Evolutionary conservation across 2,113 vertebrate genomes (phyloP), one percentile per base, ranked within the genome.

Genomic region (Pollimyrus isidori): DNA sequence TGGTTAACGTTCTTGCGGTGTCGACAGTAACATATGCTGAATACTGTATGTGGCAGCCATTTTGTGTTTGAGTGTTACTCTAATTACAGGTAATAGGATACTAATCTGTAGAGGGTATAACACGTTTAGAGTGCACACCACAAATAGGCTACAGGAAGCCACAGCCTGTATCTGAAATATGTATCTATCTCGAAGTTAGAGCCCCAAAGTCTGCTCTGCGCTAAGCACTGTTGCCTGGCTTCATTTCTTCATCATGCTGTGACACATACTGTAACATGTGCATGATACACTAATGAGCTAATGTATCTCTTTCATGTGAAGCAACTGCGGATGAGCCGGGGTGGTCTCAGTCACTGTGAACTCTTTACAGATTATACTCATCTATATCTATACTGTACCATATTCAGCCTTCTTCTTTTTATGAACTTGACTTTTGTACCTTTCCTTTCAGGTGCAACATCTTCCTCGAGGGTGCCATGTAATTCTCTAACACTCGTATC

Each of bases 211-310:
- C 62, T 10, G 62, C 69, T 76, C 30, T 39, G 30, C 26, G n/a
- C 58, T 10, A 65, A 65, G n/a, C 30, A 13, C 73, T 58, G 30
- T 11, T 52, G 21, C 53, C 35, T 39, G 49, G 4, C 30, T n/a
- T 53, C 48, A 42, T 50, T 56, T 46, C 89, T 86, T 69, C 19
- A 73, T 50, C 58, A 58, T 39, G 58, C 89, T 73, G 45, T 13
- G 58, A 45, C n/a, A 69, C 26, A 39, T 89, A n/a, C n/a, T n/a
- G n/a, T n/a, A 69, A 87, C 45, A 87, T 87, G 30, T 53, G 49
- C 49, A 52, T 23, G 19, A 80, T 69, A n/a, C 39, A 35, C 48
- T 87, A 52, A 69, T 26, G 49, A 86, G 11, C 62, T 21, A 23
- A 85, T 76, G 58, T 19, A 7, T 56, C 45, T 86, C 26, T 19